A percentile compares a stretch with the other conserved stretches of the same genome.
Evolutionary conservation across 2,113 vertebrate genomes (phyloP).

Genomic region (Fregetta grallaria): DNA sequence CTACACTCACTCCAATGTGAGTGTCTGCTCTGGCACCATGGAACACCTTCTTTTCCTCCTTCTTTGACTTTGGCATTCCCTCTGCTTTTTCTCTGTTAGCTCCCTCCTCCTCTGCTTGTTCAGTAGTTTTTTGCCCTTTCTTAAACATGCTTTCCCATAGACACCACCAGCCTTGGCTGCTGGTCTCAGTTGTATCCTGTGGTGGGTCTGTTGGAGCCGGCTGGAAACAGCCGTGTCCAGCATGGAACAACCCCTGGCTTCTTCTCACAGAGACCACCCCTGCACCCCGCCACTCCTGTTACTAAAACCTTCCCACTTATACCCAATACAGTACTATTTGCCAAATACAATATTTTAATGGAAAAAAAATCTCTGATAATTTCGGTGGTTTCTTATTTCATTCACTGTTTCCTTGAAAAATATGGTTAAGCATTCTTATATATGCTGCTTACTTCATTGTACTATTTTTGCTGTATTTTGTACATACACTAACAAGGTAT

Average conservation of each 20-base stretch:
- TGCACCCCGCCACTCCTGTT: rapidly evolving
- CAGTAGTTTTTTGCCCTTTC: neutral
- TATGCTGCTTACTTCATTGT: neutral
- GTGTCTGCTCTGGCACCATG: neutral
- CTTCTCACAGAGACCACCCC: neutral
- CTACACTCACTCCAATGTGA: no score
- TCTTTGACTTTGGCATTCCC: neutral
- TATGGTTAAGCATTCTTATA: neutral
- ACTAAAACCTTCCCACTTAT: neutral
- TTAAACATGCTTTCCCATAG: neutral
- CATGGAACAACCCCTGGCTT: neutral
- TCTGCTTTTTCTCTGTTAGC: neutral
- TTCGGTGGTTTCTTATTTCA: neutral
- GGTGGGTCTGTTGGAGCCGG: neutral
- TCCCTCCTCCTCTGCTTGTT: neutral
- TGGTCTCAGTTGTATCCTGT: neutral
- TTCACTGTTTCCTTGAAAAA: neutral
- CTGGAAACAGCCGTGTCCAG: neutral
- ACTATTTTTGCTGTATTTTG: neutral
- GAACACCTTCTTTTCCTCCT: neutral
- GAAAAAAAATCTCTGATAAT: neutral
- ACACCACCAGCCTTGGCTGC: neutral
- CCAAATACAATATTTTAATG: neutral
- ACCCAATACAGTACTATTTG: neutral
- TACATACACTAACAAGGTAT: neutral